Evolutionary conservation across 2,888 invertebrate genomes (phyloP), one percentile per base, ranked within the genome.

Genomic region (Pollenia griseotomentosa): DNA sequence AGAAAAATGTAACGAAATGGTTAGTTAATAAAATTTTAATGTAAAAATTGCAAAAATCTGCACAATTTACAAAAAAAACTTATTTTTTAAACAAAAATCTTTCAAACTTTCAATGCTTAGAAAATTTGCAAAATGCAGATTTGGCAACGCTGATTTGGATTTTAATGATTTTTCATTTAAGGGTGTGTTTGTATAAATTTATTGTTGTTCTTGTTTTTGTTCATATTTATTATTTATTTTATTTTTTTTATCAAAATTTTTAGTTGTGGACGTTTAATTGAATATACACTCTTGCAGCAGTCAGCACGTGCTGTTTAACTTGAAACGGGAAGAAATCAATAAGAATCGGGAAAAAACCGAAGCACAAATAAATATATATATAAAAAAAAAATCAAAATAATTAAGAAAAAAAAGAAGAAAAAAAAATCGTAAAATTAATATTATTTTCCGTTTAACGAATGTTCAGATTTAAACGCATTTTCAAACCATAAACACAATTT

Each of bases 231-330:
- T 73, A 66, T 79, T 84, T 42, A 42, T 57, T 70, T 78, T 44
- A 42, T 63, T 19, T 74, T 65, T 63, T 63, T 63, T 75, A 65
- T 40, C 16, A 59, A 71, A 79, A 66, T 46, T 71, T 85, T 57
- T 42, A 63, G 53, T 63, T 77, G 75, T 61, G 61, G 12, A 40
- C 59, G 3, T 80, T 85, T 74, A 85, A 85, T 80, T 85, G 79
- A 74, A 80, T 61, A 80, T 80, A 70, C 79, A 70, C 84, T 80
- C 79, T 74, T 61, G 79, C 68, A 55, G 68, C 61, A 79, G 77
- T 73, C 75, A 84, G 84, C 84, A 87, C 87, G 87, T 87, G 87
- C 84, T 84, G 71, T 71, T 80, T 77, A 66, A 63, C 48, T 51
- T 70, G 33, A 82, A 74, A 74, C 65, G 68, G 48, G 44, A 8